phyloP scores from a whole-genome alignment of 2,888 invertebrate genomes.

The Crocallis elinguaria region DNA sequence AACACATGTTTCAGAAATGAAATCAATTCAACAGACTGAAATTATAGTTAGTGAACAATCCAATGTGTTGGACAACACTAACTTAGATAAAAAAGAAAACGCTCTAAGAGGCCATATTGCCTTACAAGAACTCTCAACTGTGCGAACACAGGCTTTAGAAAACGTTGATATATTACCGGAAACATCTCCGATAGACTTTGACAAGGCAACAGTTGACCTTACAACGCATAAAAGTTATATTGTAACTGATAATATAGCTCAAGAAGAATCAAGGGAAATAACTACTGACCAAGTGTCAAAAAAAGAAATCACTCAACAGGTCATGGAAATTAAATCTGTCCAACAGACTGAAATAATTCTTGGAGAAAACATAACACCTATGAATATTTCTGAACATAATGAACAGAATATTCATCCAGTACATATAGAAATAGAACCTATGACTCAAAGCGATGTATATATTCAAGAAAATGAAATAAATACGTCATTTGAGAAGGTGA shows the following conservation, averaged over 20 bases:
- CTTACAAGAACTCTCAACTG: slow-evolving; percentile 54
- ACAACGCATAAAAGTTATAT: slow-evolving; percentile 59
- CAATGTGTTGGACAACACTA: slow-evolving; percentile 38
- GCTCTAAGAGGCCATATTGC: slow-evolving; percentile 54
- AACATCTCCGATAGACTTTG: slow-evolving; percentile 43
- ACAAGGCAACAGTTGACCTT: slow-evolving; percentile 52
- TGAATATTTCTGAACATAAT: slow-evolving; percentile 38
- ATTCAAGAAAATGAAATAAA: slow-evolving; percentile 63
- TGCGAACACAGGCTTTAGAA: slow-evolving; percentile 57
- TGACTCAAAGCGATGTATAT: slow-evolving; percentile 56
- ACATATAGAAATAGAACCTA: slow-evolving; percentile 52
- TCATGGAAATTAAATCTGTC: slow-evolving; percentile 58
- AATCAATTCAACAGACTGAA: slow-evolving; percentile 59
- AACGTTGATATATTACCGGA: slow-evolving; percentile 47
- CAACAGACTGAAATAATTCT: slow-evolving; percentile 61
- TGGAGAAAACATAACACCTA: slow-evolving; percentile 52
- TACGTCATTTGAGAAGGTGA: slow-evolving; percentile 44
- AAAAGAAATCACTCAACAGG: slow-evolving; percentile 66
- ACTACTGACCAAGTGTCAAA: slow-evolving; percentile 57
- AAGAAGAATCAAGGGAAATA: slow-evolving; percentile 75
- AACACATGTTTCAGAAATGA: slow-evolving; percentile 51
- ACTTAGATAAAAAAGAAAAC: slow-evolving; percentile 45
- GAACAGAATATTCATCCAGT: slow-evolving; percentile 45
- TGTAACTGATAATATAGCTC: slow-evolving; percentile 58
- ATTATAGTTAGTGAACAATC: slow-evolving; percentile 52